A percentile compares a stretch with the other conserved stretches of the same genome.
Evolutionary conservation across 1,140 invertebrate genomes (phyloP).

Genomic region (Ylistrum balloti): DNA sequence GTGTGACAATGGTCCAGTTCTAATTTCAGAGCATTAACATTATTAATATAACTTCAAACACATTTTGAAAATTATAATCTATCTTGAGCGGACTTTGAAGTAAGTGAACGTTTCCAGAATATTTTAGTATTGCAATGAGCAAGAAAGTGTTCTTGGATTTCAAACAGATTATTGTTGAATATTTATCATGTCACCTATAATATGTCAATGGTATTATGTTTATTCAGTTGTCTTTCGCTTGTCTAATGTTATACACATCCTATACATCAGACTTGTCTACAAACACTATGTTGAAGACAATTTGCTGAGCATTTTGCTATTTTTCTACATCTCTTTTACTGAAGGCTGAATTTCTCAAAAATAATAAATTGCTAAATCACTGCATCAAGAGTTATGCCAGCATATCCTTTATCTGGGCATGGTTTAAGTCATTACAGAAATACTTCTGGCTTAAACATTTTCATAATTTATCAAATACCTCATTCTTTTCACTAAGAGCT

Average conservation of each 20-base stretch:
- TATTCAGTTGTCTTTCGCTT: background rate
- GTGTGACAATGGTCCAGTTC: no score
- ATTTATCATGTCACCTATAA: background rate
- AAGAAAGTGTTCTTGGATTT: conserved; percentile 2
- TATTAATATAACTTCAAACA: no score
- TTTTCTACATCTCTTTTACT: no score
- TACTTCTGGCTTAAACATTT: no score
- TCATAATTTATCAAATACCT: no score
- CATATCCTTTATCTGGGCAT: no score
- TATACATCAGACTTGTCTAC: background rate
- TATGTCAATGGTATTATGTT: background rate
- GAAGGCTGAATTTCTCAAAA: no score
- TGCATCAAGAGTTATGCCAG: no score
- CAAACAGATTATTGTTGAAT: background rate
- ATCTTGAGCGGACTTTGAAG: background rate
- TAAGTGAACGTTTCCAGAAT: background rate
- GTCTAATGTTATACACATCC: background rate
- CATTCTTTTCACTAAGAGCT: no score
- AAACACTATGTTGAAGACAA: background rate
- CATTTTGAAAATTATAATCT: background rate
- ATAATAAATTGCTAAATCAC: no score
- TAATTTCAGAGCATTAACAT: background rate
- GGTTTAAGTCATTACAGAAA: no score
- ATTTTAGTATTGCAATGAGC: background rate
- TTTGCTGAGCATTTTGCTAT: background rate